Evolutionary conservation across 2,888 invertebrate genomes (phyloP).

Genomic region (Automeris io): DNA sequence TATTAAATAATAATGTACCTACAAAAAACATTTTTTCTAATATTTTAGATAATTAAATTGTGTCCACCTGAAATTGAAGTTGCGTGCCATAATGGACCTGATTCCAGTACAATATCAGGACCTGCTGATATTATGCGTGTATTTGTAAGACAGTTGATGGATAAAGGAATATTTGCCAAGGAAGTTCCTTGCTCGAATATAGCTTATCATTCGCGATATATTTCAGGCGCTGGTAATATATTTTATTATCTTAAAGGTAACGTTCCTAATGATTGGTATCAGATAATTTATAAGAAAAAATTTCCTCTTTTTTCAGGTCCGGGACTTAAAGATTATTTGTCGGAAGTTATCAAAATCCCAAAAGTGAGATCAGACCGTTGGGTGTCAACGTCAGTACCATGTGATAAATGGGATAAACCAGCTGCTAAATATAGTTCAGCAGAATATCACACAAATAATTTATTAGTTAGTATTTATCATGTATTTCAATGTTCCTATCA

Average conservation of each 20-base stretch:
- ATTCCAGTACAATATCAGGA: constrained; percentile 87
- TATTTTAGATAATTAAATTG: constrained; percentile 32
- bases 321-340: constrained; percentile 71
- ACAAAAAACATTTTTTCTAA: neutral
- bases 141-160: constrained; percentile 69
- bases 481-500: no score
- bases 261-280: no score
- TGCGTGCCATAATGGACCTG: constrained; percentile 88
- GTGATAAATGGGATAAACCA: constrained; percentile 30
- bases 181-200: constrained; percentile 84
- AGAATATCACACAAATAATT: constrained; percentile 89
- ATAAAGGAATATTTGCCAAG: constrained; percentile 43
- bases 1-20: neutral
- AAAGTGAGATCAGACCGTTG: constrained; percentile 82
- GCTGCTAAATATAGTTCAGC: constrained; percentile 79
- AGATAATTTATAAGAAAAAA: neutral
- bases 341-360: constrained; percentile 76
- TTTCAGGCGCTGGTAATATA: constrained; percentile 76
- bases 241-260: neutral
- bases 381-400: constrained; percentile 87
- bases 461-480: constrained; percentile 77
- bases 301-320: constrained; percentile 29
- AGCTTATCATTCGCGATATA: constrained; percentile 91
- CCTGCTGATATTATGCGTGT: constrained; percentile 78
- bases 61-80: constrained; percentile 81